Percentiles rank a stretch among this genome's conserved stretches.
Conservation (phyloP, 2,888 invertebrate genomes). For the Xestia ashworthii region DNA sequence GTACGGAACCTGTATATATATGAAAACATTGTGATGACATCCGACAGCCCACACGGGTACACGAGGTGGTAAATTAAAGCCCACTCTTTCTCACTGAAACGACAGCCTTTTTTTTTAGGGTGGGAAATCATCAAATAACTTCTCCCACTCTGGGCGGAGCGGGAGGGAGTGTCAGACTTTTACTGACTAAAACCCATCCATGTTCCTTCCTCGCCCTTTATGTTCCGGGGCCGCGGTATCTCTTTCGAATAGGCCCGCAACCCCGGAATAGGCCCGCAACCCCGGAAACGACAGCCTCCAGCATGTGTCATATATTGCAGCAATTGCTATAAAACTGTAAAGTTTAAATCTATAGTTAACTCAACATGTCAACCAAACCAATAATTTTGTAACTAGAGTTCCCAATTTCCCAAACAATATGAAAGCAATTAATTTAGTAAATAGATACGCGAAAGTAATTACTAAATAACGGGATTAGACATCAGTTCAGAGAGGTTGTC, state of each 20-base stretch:
- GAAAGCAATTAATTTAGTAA: background rate
- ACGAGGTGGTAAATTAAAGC: background rate
- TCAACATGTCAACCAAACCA: background rate
- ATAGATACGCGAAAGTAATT: background rate
- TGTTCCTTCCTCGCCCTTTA: no score
- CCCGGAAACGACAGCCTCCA: background rate
- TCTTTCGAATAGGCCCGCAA: no score
- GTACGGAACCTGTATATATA: background rate
- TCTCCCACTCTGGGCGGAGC: no score
- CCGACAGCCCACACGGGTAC: background rate
- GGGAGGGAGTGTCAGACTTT: no score
- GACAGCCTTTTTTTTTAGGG: no score
- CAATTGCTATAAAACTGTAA: background rate
- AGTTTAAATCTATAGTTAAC: background rate
- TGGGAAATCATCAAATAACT: no score
- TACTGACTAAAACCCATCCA: no score
- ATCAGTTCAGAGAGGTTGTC: background rate
- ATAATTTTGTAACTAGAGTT: background rate
- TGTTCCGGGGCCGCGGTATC: no score
- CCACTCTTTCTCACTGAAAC: background rate
- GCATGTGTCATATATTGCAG: background rate
- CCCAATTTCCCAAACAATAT: background rate
- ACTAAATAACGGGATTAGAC: slow-evolving; percentile 3
- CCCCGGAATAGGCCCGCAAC: no score
- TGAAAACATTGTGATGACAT: background rate